Base-by-base conservation (phyloP, 1,140 invertebrate genomes). In the Leptinotarsa undecemlineata region DNA sequence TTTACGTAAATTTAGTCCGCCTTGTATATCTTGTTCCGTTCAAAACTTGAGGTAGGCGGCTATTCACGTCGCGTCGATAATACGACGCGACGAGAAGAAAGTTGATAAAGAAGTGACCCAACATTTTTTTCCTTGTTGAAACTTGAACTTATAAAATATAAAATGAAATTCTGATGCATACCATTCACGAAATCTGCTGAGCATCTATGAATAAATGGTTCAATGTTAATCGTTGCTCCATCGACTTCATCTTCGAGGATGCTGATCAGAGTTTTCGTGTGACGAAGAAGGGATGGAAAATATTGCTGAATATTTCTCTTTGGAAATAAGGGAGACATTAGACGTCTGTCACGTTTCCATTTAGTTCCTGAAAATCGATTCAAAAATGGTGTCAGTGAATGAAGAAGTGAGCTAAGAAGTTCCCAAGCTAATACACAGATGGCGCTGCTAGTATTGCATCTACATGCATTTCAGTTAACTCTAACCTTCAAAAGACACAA, bases 331-430 rank as follows among this genome's bases (percentile, higher is more conserved):
- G 71, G 74, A n/a, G 68, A 23, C 33, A 78, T 73, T n/a, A 73
- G 63, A 20, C 64, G 72, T 57, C 72, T 63, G 33, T 76, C 74
- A 8, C 21, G 67, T 71, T 76, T 78, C 77, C 77, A 78, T 51
- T 74, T 61, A 17, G 15, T 23, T 19, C 23, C 76, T 74, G 71
- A 51, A 42, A 73, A 57, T 57, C 14, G 60, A 20, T 70, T 19
- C 13, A 6, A 70, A 23, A 68, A 0, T 15, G 11, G 8, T 15
- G 11, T 3, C 33, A 11, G 8, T 11, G n/a, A 48, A 57, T 19
- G 68, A 73, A 73, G 15, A 3, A 11, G 8, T 42, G 8, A 8
- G 33, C 33, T 42, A 1, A 42, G 8, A 11, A 42, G 33, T 42
- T 42, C 33, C 2, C 3, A 1, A 1, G 33, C 8, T 42, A 42